Base-by-base conservation (phyloP, 2,888 invertebrate genomes). In the Heteropelma amictum region DNA sequence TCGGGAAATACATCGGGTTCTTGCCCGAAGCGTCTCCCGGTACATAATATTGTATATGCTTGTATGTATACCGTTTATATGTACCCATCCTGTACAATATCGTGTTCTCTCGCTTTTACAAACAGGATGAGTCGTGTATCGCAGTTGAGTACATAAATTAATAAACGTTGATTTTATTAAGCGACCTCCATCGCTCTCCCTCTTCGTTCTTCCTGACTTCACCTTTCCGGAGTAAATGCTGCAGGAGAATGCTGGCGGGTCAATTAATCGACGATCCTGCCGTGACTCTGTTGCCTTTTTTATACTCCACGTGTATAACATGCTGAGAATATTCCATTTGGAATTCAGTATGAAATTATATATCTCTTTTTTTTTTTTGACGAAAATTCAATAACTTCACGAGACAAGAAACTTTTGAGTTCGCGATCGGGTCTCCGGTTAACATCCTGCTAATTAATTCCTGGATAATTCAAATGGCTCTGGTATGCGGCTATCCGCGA, bases 1-100 rank as follows among this genome's bases (percentile, higher is more conserved):
- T 82, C 82, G 83, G 84, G 82, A 79, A 75, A 78, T 80, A 78
- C 68, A 67, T 49, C 69, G 73, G 78, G 63, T 60, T 63, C 53
- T 60, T 14, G 60, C 75, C 71, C 53, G 21, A 51, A 63, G 71
- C 75, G 60, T 23, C 35, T 17, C 14, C 33, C 14, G 19, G 28
- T 17, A 47, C 26, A 53, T 23, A 23, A n/a, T n/a, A n/a, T n/a
- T n/a, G n/a, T n/a, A n/a, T n/a, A n/a, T n/a, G n/a, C n/a, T n/a
- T n/a, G n/a, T n/a, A n/a, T n/a, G n/a, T 77, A 63, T 12, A 5
- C 12, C 45, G 21, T 7, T 10, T 45, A 21, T 26, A 45, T 17
- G 14, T 14, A 54, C 78, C 6, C 47, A 12, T 8, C 12, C 19
- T n/a, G n/a, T 30, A 53, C 35, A 17, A 53, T 38, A 38, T 51